Conservation (phyloP, 2,797 vertebrate species). For the Astyanax mexicanus region DNA sequence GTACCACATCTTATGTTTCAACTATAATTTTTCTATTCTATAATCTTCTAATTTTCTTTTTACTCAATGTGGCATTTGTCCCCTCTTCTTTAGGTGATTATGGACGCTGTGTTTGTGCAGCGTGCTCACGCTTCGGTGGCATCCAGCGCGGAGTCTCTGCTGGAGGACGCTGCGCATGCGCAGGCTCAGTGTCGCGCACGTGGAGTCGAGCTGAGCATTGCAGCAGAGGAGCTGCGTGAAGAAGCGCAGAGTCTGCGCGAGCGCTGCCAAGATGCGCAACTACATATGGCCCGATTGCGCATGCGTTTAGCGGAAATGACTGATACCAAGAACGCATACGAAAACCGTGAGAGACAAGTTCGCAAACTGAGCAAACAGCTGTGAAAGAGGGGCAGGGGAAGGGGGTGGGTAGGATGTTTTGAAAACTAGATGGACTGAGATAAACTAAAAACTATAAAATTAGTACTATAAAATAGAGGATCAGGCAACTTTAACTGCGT, state of each 20-base stretch:
- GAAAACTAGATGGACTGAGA: neutral
- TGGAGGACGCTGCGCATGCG: conserved; percentile 71
- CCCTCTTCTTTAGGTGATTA: conserved; percentile 66
- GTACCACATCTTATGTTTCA: too few species aligned
- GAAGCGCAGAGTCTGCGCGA: conserved; percentile 70
- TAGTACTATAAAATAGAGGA: neutral
- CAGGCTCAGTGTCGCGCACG: conserved; percentile 73
- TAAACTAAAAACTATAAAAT: neutral
- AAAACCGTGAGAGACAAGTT: conserved; percentile 78
- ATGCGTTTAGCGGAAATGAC: conserved; percentile 74
- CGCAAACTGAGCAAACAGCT: conserved; percentile 82
- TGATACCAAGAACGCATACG: conserved; percentile 77
- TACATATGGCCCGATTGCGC: conserved; percentile 76
- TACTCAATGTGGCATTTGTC: conserved; percentile 36
- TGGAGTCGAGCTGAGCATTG: conserved; percentile 68
- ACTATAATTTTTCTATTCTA: too few species aligned
- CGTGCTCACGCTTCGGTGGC: conserved; percentile 70
- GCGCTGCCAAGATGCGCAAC: conserved; percentile 71
- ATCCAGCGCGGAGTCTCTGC: conserved; percentile 77
- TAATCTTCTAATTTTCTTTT: conserved; percentile 17
- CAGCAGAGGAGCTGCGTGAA: conserved; percentile 66
- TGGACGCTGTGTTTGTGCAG: conserved; percentile 70
- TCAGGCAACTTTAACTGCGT: neutral
- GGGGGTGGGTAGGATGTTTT: neutral
- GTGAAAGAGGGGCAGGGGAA: conserved; percentile 55